Percentiles rank a stretch among this genome's conserved stretches.
phyloP scores from a whole-genome alignment of 2,797 vertebrate species.

The Jordanella pulchra region DNA sequence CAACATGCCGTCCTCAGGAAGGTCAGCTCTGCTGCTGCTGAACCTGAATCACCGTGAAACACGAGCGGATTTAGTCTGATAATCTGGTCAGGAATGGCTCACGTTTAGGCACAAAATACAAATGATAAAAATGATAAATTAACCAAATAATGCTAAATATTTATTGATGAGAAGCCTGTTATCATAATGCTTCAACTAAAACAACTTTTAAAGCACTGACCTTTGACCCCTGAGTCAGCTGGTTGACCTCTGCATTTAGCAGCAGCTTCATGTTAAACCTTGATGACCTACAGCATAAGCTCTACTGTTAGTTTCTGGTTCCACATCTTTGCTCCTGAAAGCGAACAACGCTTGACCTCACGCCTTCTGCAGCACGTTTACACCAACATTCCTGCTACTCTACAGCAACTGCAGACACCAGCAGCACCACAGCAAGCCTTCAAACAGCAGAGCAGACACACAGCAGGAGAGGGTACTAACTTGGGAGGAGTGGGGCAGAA shows the following conservation, averaged over 20 bases:
- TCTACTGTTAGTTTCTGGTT: too few relatives aligned
- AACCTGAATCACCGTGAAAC: background rate
- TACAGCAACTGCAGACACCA: background rate
- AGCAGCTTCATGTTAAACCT: background rate
- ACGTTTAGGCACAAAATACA: background rate
- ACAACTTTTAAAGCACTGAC: background rate
- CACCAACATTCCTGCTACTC: too few relatives aligned
- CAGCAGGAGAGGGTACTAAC: conserved; percentile 85
- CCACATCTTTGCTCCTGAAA: background rate
- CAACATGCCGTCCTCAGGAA: background rate
- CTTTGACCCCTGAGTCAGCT: background rate
- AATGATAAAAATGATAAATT: background rate
- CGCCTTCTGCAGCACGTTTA: too few relatives aligned
- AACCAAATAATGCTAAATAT: too few relatives aligned
- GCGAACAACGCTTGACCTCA: background rate
- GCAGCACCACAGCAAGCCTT: conserved; percentile 35
- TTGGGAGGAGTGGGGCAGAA: conserved; percentile 87
- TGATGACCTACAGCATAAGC: background rate
- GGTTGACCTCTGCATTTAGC: too few relatives aligned
- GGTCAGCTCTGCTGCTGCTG: background rate
- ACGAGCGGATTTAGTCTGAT: too few relatives aligned
- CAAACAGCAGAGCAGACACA: conserved; percentile 34
- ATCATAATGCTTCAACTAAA: background rate
- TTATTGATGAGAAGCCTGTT: background rate
- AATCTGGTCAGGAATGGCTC: background rate